Evolutionary conservation across 2,797 vertebrate species (phyloP).

Genomic region (Pygocentrus nattereri): DNA sequence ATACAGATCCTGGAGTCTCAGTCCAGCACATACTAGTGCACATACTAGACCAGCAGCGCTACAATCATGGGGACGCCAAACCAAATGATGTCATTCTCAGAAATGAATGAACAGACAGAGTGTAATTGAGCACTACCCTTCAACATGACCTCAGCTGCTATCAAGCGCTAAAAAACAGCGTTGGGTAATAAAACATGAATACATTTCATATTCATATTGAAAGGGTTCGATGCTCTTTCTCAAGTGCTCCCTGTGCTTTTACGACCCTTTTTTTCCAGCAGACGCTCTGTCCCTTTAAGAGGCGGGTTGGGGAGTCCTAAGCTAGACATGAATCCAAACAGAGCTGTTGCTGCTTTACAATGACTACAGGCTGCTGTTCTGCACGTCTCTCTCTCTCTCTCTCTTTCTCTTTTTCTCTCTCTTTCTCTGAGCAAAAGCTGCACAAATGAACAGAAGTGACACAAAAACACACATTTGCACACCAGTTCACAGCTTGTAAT

Average conservation of each 20-base stretch:
- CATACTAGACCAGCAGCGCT: constrained; percentile 11
- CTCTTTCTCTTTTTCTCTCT: constrained; percentile 13
- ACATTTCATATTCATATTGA: too few species aligned
- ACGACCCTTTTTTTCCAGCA: constrained; percentile 51
- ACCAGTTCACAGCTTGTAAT: background rate
- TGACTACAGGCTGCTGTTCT: constrained; percentile 75
- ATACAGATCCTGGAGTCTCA: background rate
- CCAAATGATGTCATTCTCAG: constrained; percentile 61
- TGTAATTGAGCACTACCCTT: constrained; percentile 17
- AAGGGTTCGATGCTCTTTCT: background rate
- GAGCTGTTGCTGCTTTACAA: constrained; percentile 82
- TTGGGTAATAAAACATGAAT: too few species aligned
- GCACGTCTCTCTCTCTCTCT: constrained; percentile 42
- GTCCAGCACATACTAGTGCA: background rate
- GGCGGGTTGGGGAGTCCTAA: constrained; percentile 72
- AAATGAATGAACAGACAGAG: constrained; percentile 34
- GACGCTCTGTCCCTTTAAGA: constrained; percentile 80
- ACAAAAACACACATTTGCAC: constrained; percentile 3
- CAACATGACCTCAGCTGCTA: background rate
- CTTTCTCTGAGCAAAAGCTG: constrained; percentile 48
- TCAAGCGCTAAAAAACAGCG: background rate
- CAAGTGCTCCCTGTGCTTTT: constrained; percentile 58
- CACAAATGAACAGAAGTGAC: constrained; percentile 44
- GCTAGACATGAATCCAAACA: constrained; percentile 68
- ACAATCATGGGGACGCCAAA: constrained; percentile 40